These are phyloP conservation scores for Myotis yumanensis DNA, from an alignment of 2,113 vertebrate species.

Conservation along the genomic window DNA sequence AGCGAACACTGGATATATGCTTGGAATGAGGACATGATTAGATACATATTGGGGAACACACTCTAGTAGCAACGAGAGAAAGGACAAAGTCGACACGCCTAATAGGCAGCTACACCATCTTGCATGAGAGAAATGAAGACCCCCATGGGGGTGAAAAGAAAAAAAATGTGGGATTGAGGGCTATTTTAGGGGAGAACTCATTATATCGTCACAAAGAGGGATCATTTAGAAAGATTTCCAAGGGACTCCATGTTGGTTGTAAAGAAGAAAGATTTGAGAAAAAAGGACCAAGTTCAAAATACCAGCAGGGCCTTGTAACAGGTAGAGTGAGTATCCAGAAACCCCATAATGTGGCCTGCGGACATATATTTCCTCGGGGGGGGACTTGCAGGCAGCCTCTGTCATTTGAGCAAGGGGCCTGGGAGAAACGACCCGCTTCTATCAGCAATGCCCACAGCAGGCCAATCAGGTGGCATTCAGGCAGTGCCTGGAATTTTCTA, in stretches of 20 bases:
- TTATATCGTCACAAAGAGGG: background rate
- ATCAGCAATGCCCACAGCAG: conserved; percentile 19
- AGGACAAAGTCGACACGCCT: background rate
- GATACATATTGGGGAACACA: background rate
- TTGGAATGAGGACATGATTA: background rate
- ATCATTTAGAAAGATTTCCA: conserved; percentile 12
- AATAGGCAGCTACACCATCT: background rate
- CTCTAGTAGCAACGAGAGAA: background rate
- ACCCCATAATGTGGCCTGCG: background rate
- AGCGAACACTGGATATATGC: background rate
- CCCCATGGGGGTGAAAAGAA: background rate
- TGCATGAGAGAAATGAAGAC: background rate
- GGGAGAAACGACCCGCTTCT: background rate
- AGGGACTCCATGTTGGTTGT: background rate
- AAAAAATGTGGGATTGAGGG: background rate
- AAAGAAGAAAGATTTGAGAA: conserved; percentile 14
- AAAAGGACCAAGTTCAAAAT: background rate
- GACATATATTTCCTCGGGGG: background rate
- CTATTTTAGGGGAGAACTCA: background rate
- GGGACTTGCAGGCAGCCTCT: background rate
- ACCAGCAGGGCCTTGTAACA: background rate
- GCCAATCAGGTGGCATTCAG: conserved; percentile 54
- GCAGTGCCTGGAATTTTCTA: conserved; percentile 42
- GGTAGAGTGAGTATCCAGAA: background rate
- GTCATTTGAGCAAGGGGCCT: background rate